Base-by-base conservation (phyloP, 2,888 invertebrate genomes). In the Salticus scenicus region DNA sequence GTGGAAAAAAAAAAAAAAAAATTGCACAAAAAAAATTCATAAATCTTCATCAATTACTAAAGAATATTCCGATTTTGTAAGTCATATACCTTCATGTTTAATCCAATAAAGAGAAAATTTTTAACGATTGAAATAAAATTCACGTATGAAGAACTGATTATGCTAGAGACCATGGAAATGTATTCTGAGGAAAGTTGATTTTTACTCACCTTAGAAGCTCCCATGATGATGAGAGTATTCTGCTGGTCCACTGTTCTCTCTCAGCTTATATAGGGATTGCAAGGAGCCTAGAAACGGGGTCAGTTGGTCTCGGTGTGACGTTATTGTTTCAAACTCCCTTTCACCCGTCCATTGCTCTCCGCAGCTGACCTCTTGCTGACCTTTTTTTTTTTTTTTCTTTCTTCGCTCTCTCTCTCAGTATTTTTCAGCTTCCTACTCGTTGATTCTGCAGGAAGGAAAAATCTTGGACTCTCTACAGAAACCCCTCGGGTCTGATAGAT, bases 151-250 rank as follows among this genome's bases (percentile, higher is more conserved):
- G n/a, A n/a, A n/a, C n/a, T n/a, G n/a, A n/a, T n/a, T n/a, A n/a
- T n/a, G n/a, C n/a, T n/a, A n/a, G n/a, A n/a, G n/a, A 17, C 20
- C 5, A 51, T 12, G 42, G 24, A 70, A 24, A 4, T 24, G 5
- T 4, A 24, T 12, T 57, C 57, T 57, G 57, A 70, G n/a, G 28
- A 28, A 70, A 42, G 42, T 5, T 41, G 42, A 14, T 51, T 33
- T n/a, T n/a, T 5, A 66, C 83, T 84, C 63, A 84, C 83, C 83
- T 84, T 84, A 20, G 77, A 69, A 63, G 57, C 57, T 84, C 83
- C 83, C 83, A 84, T 84, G 83, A 30, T 72, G 72, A 14, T 73
- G 77, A 67, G 72, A 67, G 67, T 28, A 27, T 51, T 51, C 42
- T 73, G 72, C 33, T 73, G 27, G 30, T 14, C 14, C 7, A 12